Conservation (phyloP, 2,797 vertebrate genomes). For the Oceanodroma leucorhoa region DNA sequence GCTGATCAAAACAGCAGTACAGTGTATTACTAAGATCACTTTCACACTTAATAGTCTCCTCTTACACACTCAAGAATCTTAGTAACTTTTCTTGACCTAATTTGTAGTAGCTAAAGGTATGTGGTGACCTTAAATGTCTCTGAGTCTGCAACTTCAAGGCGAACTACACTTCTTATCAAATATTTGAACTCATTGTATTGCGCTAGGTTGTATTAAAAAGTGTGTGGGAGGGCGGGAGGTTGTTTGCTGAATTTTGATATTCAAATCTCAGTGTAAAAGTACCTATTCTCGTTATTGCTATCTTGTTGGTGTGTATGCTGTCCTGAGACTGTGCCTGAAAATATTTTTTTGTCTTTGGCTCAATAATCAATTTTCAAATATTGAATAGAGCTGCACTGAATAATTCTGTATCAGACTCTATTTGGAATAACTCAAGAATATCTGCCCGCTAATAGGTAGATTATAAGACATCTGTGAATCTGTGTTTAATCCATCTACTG, state of each 20-base stretch:
- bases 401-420: neutral
- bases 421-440: neutral
- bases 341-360: neutral
- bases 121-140: neutral
- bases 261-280: neutral
- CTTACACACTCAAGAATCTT: neutral
- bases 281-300: neutral
- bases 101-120: neutral
- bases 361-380: neutral
- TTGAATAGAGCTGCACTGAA: neutral
- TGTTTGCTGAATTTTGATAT: neutral
- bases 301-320: neutral
- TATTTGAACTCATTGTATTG: neutral
- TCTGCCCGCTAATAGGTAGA: neutral
- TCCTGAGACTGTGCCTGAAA: neutral
- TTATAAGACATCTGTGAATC: neutral
- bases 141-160: neutral
- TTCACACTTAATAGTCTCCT: neutral
- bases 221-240: accelerated
- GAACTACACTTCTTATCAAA: neutral
- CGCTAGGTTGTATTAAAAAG: neutral
- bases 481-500: neutral
- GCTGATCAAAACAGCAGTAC: neutral
- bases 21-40: neutral
- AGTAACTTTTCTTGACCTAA: neutral